Percentiles rank a stretch among this genome's conserved stretches.
Evolutionary conservation across 2,113 vertebrate species (phyloP).

Genomic region (Sturnus vulgaris): DNA sequence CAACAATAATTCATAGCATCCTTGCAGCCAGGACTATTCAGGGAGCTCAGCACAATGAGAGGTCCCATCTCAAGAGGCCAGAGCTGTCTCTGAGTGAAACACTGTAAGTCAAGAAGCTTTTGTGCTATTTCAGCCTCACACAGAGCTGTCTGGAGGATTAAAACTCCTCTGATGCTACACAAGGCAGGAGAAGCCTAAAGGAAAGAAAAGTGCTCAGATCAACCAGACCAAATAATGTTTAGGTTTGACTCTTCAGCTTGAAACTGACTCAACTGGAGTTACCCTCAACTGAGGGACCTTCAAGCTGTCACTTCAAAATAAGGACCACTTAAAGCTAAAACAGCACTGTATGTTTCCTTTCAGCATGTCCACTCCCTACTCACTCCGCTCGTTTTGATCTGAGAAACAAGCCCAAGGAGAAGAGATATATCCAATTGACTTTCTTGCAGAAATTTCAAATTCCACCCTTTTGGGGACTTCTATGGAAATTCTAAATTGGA

Average conservation of each 20-base stretch:
- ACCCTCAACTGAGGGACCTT: not conserved
- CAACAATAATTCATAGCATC: not conserved
- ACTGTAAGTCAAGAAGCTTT: not conserved
- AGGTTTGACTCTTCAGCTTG: not conserved
- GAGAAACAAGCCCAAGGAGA: not conserved
- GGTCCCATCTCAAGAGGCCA: not conserved
- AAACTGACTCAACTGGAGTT: not conserved
- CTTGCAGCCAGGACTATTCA: not conserved
- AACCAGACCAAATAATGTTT: not conserved
- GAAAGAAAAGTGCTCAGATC: not conserved
- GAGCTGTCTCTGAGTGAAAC: not conserved
- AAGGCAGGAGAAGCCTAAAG: not conserved
- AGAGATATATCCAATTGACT: not conserved
- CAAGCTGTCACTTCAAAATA: not conserved
- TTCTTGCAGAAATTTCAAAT: not conserved
- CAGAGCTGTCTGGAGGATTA: not conserved
- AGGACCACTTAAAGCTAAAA: not conserved
- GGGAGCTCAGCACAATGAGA: not conserved
- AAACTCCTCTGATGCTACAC: not conserved
- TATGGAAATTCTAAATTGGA: not conserved
- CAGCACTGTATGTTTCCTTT: not conserved
- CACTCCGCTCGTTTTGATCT: not conserved
- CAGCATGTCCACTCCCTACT: not conserved
- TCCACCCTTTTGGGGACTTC: not conserved
- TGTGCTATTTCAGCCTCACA: not conserved